phyloP scores from a whole-genome alignment of 2,888 invertebrate genomes.

The Eupithecia subfuscata region DNA sequence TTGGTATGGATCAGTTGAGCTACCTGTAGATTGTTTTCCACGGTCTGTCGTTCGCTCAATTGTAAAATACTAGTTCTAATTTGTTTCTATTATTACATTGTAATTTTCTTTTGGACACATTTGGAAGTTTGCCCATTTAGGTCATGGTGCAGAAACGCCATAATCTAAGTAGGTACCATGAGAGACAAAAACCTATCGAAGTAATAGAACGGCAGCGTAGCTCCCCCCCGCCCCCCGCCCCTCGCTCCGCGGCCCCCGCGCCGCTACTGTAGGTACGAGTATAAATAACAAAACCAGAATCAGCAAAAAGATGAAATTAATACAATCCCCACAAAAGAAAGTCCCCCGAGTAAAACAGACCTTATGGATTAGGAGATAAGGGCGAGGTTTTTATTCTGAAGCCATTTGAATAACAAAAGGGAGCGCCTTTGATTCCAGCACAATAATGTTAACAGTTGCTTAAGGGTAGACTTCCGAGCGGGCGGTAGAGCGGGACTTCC shows the following conservation, averaged over 20 bases:
- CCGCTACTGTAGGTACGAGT: too few species aligned
- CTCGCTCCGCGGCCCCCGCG: too few species aligned
- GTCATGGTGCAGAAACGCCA: too few species aligned
- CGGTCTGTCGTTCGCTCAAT: too few species aligned
- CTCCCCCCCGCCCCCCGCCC: neutral
- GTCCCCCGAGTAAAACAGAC: conserved; percentile 24
- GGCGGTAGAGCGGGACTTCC: neutral
- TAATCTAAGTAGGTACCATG: neutral
- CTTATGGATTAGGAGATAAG: conserved; percentile 31
- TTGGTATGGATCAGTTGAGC: too few species aligned
- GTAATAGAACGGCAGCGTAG: neutral
- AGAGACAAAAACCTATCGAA: neutral
- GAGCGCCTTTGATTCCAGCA: conserved; percentile 41
- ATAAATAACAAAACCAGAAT: conserved; percentile 33
- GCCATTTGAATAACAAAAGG: conserved; percentile 45
- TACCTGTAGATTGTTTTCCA: too few species aligned
- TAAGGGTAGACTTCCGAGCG: conserved; percentile 19
- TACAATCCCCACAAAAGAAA: conserved; percentile 48
- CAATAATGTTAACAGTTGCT: conserved; percentile 42
- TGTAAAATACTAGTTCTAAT: too few species aligned
- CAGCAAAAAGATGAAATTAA: conserved; percentile 52
- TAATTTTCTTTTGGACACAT: too few species aligned
- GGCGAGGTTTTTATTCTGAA: conserved; percentile 24
- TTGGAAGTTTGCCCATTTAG: too few species aligned
- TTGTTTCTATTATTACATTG: too few species aligned